Conservation (phyloP, 2,888 invertebrate species). For the Orthosia incerta region DNA sequence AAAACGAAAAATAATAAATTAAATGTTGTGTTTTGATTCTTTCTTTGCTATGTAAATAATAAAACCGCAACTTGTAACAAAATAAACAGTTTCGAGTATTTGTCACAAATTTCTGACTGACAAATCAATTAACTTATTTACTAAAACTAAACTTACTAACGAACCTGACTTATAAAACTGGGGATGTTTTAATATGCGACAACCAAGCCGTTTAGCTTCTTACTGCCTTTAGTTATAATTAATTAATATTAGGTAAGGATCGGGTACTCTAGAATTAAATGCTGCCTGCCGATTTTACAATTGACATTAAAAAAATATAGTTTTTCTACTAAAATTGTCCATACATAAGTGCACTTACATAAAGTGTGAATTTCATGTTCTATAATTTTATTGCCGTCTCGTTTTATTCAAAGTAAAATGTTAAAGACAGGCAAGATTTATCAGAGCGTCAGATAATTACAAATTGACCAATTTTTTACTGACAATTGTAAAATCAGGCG, state of each 20-base stretch:
- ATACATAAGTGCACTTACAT: neutral
- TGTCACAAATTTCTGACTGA: neutral
- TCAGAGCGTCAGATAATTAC: slow-evolving; percentile 16
- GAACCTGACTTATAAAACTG: slow-evolving; percentile 60
- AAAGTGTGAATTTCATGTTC: slow-evolving; percentile 4
- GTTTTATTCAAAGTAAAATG: slow-evolving; percentile 54
- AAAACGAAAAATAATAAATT: slow-evolving; percentile 14
- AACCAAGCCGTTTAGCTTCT: slow-evolving; percentile 66
- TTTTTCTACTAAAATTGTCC: neutral
- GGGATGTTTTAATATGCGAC: slow-evolving; percentile 62
- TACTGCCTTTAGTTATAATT: slow-evolving; percentile 65
- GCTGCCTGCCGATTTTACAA: slow-evolving; percentile 39
- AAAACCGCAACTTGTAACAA: neutral
- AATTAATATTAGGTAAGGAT: slow-evolving; percentile 59
- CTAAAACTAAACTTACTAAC: slow-evolving; percentile 42
- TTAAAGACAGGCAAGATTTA: slow-evolving; percentile 51
- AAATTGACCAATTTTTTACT: neutral
- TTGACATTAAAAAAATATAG: neutral
- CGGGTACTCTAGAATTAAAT: slow-evolving; percentile 58
- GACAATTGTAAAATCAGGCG: slow-evolving; percentile 35
- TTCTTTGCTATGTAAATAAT: slow-evolving; percentile 23
- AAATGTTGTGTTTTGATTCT: slow-evolving; percentile 14
- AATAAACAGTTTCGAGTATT: neutral
- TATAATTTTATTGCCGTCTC: slow-evolving; percentile 52
- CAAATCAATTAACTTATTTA: neutral